These are phyloP conservation scores for Erythrolamprus reginae DNA, from an alignment of 2,113 vertebrate species.

Conservation along the genomic window DNA sequence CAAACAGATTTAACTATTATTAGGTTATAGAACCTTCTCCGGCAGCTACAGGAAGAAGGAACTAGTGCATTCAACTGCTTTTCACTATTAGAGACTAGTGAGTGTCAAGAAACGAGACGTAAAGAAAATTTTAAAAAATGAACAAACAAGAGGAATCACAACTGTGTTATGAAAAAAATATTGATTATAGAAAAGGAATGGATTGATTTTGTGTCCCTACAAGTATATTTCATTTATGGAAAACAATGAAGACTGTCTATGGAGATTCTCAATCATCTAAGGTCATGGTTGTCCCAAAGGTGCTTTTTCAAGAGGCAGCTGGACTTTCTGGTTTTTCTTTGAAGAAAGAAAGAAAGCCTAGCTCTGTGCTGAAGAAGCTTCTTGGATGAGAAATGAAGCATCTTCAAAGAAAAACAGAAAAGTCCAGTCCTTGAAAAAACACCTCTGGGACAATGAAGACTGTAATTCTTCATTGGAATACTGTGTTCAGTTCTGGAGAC, in stretches of 20 bases:
- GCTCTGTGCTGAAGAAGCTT: too few species aligned
- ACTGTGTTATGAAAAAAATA: not conserved
- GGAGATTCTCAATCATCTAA: too few species aligned
- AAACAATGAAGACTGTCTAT: not conserved
- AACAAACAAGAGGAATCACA: not conserved
- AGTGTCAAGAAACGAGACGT: not conserved
- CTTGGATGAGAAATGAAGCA: too few species aligned
- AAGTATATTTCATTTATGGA: not conserved
- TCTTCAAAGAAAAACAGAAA: too few species aligned
- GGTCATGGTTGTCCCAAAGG: too few species aligned
- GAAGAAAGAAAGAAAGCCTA: too few species aligned
- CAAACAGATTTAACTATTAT: not conserved
- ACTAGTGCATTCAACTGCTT: not conserved
- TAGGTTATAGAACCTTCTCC: not conserved
- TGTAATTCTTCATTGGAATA: too few species aligned
- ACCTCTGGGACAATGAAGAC: not conserved
- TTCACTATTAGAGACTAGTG: not conserved
- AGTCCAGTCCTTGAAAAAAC: too few species aligned
- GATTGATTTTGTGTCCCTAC: not conserved
- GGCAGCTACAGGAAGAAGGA: not conserved
- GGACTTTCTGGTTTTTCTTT: too few species aligned
- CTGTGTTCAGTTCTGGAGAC: too few species aligned
- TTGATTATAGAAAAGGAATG: not conserved
- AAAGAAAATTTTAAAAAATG: not conserved
- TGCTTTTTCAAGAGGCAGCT: too few species aligned